Conservation (phyloP, 2,797 vertebrate genomes). For the Ciconia nigra region DNA sequence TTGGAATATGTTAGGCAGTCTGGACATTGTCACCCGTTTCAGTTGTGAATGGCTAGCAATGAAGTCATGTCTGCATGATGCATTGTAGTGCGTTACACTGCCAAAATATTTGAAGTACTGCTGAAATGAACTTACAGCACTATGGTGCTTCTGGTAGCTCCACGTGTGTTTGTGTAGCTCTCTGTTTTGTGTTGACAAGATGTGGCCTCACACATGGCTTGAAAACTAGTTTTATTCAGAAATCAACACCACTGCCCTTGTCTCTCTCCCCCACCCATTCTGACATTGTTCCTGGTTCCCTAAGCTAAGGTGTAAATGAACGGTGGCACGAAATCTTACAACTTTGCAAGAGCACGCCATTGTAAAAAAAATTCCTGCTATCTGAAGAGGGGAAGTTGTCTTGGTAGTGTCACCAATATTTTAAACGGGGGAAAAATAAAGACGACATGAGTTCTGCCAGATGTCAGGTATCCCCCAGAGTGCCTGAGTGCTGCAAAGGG, state of each 20-base stretch:
- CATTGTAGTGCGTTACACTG: rapidly evolving
- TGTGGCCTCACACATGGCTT: not conserved
- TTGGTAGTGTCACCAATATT: not conserved
- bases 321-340: not conserved
- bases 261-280: not conserved
- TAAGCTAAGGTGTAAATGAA: not conserved
- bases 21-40: not conserved
- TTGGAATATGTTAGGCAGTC: not conserved
- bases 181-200: not conserved
- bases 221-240: not conserved
- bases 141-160: not conserved
- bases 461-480: not conserved
- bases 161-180: not conserved
- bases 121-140: not conserved
- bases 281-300: not conserved
- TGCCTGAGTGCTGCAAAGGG: not conserved
- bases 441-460: not conserved
- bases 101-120: not conserved
- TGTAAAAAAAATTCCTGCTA: not conserved
- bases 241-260: rapidly evolving
- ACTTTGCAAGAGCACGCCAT: not conserved
- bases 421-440: not conserved
- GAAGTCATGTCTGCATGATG: not conserved
- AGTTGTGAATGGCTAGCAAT: not conserved
- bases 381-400: not conserved